A percentile compares a stretch with the other conserved stretches of the same genome.
Evolutionary conservation across 1,140 invertebrate genomes (phyloP).

Genomic region (Psix sp.): DNA sequence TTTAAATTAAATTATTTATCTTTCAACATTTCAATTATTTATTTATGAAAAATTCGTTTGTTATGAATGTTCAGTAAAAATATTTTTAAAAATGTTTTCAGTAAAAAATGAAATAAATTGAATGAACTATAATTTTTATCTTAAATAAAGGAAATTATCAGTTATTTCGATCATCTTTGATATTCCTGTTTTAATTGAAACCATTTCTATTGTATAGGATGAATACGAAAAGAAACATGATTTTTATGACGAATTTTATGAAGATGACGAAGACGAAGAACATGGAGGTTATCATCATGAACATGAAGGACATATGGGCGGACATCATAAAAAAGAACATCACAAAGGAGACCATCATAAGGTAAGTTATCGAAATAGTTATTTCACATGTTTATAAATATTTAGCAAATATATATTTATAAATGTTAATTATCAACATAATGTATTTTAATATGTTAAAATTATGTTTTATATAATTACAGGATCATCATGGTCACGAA

Average conservation of each 20-base stretch:
- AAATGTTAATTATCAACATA: too few species aligned
- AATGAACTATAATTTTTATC: too few species aligned
- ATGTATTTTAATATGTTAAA: slow-evolving; percentile 14
- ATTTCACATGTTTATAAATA: not conserved
- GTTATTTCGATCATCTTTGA: slow-evolving; percentile 8
- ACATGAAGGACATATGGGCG: slow-evolving; percentile 77
- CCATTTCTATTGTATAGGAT: slow-evolving; percentile 68
- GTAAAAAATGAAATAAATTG: too few species aligned
- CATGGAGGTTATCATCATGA: slow-evolving; percentile 80
- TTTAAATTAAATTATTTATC: too few species aligned
- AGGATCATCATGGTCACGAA: slow-evolving; percentile 78
- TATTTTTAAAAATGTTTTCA: too few species aligned
- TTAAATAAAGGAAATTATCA: too few species aligned
- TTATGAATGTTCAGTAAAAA: too few species aligned
- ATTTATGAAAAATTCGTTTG: too few species aligned
- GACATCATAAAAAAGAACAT: slow-evolving; percentile 73
- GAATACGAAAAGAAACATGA: slow-evolving; percentile 85
- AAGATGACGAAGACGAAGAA: slow-evolving; percentile 81
- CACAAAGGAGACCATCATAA: slow-evolving; percentile 76
- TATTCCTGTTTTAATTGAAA: too few species aligned
- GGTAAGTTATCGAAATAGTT: slow-evolving; percentile 50
- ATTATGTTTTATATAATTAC: slow-evolving; percentile 13
- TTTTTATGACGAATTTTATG: slow-evolving; percentile 84
- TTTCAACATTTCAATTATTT: too few species aligned
- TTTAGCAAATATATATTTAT: too few species aligned